Conservation (phyloP, 2,113 vertebrate genomes). For the Azemiops feae region DNA sequence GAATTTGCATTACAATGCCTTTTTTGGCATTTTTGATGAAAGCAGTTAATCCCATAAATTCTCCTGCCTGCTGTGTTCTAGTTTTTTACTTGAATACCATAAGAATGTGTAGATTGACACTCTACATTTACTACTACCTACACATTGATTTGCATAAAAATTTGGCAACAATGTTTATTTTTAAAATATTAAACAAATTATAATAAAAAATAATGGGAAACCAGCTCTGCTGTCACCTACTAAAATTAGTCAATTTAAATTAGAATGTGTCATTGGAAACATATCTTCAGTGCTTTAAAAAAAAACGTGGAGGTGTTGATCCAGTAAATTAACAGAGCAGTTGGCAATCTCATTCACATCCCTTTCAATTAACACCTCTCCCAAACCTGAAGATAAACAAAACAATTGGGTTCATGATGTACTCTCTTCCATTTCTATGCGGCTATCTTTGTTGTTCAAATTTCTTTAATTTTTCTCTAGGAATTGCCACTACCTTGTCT, state of each 20-base stretch:
- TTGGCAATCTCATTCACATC: background rate
- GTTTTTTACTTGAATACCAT: background rate
- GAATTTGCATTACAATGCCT: background rate
- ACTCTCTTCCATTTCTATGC: background rate
- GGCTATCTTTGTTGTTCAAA: background rate
- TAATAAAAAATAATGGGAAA: background rate
- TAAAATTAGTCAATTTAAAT: background rate
- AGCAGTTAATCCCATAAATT: background rate
- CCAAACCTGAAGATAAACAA: background rate
- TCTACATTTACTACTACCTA: background rate
- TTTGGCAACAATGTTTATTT: background rate
- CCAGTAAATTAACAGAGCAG: background rate
- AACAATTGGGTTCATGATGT: background rate
- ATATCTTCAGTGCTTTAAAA: background rate
- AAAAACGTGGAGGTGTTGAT: background rate
- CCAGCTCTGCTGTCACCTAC: background rate
- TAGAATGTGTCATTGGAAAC: background rate
- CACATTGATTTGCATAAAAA: background rate
- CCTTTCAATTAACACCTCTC: background rate
- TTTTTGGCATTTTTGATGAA: background rate
- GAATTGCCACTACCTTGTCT: background rate
- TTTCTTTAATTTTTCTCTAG: background rate
- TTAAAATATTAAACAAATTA: background rate
- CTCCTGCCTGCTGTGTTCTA: background rate
- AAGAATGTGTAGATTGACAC: background rate